These are phyloP conservation scores for Zelleria hepariella DNA, from an alignment of 2,888 invertebrate species.

Conservation along the genomic window DNA sequence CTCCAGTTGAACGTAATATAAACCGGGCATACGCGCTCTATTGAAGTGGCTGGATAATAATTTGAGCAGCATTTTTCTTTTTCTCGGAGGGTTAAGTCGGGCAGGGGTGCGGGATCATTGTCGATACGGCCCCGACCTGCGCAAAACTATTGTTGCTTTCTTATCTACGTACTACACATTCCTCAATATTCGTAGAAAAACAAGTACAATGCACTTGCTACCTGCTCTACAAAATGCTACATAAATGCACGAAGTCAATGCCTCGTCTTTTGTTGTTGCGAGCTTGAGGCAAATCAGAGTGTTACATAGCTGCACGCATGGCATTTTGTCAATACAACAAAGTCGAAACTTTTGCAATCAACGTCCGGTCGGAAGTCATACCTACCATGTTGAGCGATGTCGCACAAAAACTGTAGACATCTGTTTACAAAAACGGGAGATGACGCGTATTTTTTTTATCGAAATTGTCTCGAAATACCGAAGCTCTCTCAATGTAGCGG, in stretches of 20 bases:
- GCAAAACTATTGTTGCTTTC: constrained; percentile 32
- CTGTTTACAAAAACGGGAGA: not conserved
- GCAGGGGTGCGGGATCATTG: constrained; percentile 19
- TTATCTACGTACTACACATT: not conserved
- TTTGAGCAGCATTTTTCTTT: constrained; percentile 18
- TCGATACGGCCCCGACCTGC: constrained; percentile 28
- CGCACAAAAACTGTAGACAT: not conserved
- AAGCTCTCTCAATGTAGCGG: not conserved
- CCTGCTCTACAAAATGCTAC: constrained; percentile 23
- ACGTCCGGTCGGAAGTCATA: not conserved
- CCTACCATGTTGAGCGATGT: not conserved
- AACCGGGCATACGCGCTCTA: not conserved
- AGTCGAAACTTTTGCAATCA: not conserved
- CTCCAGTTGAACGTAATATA: not conserved
- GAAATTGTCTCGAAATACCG: not conserved
- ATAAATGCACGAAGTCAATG: not conserved
- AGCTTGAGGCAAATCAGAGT: constrained; percentile 2
- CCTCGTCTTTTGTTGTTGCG: constrained; percentile 6
- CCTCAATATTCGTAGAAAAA: constrained; percentile 23
- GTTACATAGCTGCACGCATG: not conserved
- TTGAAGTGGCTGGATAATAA: not conserved
- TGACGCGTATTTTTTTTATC: not conserved
- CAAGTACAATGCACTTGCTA: constrained; percentile 25
- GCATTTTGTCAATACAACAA: not conserved
- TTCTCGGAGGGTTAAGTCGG: not conserved